Evolutionary conservation across 2,888 invertebrate species (phyloP).

Genomic region (Himalopsyche japonica): DNA sequence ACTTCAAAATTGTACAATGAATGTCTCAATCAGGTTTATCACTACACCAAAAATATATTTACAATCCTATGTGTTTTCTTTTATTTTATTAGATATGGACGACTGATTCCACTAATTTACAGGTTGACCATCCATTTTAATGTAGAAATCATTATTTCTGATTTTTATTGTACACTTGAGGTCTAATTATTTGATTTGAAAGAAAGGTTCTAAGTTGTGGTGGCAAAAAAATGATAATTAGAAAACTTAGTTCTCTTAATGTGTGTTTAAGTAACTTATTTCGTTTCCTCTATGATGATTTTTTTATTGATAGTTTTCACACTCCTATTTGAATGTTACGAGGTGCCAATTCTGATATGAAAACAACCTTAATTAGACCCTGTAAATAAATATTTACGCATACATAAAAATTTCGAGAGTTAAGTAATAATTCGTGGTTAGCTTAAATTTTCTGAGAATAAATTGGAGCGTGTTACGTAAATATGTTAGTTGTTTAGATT

Average conservation of each 20-base stretch:
- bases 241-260: neutral
- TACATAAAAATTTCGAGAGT: too few species aligned
- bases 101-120: neutral
- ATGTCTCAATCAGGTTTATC: neutral
- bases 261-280: neutral
- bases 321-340: neutral
- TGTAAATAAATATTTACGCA: too few species aligned
- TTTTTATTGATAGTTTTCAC: neutral
- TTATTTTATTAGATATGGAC: slow-evolving; percentile 1
- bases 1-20: neutral
- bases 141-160: neutral
- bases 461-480: too few species aligned
- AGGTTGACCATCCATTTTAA: neutral
- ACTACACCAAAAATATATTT: neutral
- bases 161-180: neutral
- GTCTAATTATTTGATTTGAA: neutral
- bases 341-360: neutral
- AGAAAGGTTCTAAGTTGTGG: neutral
- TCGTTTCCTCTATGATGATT: neutral
- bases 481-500: too few species aligned
- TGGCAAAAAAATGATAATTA: neutral
- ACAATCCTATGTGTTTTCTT: neutral
- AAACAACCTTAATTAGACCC: too few species aligned
- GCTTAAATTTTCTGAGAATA: too few species aligned
- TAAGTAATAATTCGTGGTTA: too few species aligned